Evolutionary conservation across 2,888 invertebrate species (phyloP), one percentile per base, ranked within the genome.

Genomic region (Caenorhabditis sp.): DNA sequence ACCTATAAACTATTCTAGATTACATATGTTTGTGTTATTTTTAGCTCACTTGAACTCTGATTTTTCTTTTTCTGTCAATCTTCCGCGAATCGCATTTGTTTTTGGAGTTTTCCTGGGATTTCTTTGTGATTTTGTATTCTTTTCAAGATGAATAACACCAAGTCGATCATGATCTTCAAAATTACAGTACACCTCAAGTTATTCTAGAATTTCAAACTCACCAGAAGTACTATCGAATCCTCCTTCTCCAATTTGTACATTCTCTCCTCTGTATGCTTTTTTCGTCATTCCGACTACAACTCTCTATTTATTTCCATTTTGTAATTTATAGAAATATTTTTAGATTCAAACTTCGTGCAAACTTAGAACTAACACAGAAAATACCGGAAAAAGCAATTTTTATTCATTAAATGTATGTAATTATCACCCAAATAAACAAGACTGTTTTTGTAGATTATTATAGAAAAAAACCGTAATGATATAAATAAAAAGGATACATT

Each of bases 41-140:
- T 25, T 2, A 50, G 20, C 71, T 52, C 27, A 80, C 80, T 76
- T 82, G 57, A 82, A 71, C 23, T 68, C 56, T 25, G 70, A 73
- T 54, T 79, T 78, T 43, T 82, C 78, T 66, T 82, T 78, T 23
- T 70, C 53, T 5, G 76, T 81, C 26, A 81, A 65, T 50, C 71
- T 59, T 10, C 72, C 70, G 0, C 80, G 54, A 12, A 67, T 59
- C 54, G 78, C 60, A 65, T 82, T 82, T 14, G 71, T 68, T 63
- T 76, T 81, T 20, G 66, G 62, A 38, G 65, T 59, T 58, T 67
- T 60, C 17, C 21, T 23, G 14, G 70, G 59, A n/a, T 72, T 72
- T 31, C 75, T 58, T 25, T 70, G 63, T 31, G 67, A 58, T 12
- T 73, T 63, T 17, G 58, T 26, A 0, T 57, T 66, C 10, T 66